phyloP scores from a whole-genome alignment of 2,113 vertebrate species.

The Isichthys henryi region DNA sequence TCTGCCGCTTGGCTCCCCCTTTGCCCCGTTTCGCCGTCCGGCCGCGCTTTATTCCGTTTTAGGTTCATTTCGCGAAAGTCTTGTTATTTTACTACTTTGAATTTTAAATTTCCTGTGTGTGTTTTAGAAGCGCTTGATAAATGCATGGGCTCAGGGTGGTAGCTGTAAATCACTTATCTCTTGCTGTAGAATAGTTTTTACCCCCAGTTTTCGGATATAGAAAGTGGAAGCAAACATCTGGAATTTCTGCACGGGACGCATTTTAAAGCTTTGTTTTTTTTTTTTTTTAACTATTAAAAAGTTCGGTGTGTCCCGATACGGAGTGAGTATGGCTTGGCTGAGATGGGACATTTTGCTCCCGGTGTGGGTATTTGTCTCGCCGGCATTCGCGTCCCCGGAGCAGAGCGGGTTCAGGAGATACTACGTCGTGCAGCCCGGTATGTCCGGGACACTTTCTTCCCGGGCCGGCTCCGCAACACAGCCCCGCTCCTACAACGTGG shows the following conservation, averaged over 20 bases:
- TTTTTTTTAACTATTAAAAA: not conserved
- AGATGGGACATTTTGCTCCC: conserved; percentile 64
- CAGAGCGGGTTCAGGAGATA: conserved; percentile 66
- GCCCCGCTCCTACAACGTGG: conserved; percentile 66
- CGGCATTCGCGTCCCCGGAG: conserved; percentile 50
- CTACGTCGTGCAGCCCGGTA: conserved; percentile 74
- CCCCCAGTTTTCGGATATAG: conserved; percentile 8
- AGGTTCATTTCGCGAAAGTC: not conserved
- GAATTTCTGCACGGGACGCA: conserved; percentile 7
- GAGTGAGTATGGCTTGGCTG: conserved; percentile 68
- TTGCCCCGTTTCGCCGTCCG: not conserved
- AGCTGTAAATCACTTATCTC: conserved; percentile 19
- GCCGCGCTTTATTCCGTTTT: not conserved
- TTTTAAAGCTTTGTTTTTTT: not conserved
- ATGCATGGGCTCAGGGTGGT: conserved; percentile 38
- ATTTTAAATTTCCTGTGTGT: not conserved
- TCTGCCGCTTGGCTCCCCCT: conserved; percentile 43
- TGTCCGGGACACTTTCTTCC: conserved; percentile 54
- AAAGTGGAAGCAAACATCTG: conserved; percentile 19
- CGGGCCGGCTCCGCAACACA: conserved; percentile 46
- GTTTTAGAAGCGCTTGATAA: conserved; percentile 21
- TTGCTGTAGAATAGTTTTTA: conserved; percentile 29
- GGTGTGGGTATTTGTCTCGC: conserved; percentile 46
- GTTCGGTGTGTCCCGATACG: not conserved
- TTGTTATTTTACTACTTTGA: not conserved